Evolutionary conservation across 2,113 vertebrate genomes (phyloP).

Genomic region (Chaetodon auriga): DNA sequence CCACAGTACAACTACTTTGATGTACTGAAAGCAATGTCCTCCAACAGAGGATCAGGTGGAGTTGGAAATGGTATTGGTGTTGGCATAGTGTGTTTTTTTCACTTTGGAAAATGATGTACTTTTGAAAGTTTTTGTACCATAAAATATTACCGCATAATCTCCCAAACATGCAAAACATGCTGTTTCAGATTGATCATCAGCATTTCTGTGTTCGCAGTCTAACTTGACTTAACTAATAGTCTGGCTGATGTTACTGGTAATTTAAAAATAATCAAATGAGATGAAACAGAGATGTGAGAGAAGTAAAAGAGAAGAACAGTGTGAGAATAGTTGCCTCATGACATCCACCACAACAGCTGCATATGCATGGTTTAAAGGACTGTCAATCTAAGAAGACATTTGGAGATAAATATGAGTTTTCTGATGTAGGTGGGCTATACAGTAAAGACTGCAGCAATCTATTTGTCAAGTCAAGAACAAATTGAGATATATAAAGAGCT

Average conservation of each 20-base stretch:
- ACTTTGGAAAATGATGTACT: not conserved
- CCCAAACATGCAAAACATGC: not conserved
- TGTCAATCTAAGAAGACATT: conserved; percentile 17
- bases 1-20: no score
- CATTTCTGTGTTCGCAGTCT: no score
- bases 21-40: no score
- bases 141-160: not conserved
- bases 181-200: not conserved
- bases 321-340: no score
- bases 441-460: not conserved
- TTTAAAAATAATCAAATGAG: not conserved
- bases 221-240: not conserved
- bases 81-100: not conserved
- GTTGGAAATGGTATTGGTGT: not conserved
- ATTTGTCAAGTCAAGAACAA: not conserved
- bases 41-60: not conserved
- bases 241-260: not conserved
- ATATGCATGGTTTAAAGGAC: not conserved
- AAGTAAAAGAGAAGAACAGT: not conserved
- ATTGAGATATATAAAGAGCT: not conserved
- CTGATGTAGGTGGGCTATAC: not conserved
- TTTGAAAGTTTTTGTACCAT: not conserved
- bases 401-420: not conserved
- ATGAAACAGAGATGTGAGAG: not conserved
- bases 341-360: not conserved